phyloP scores from a whole-genome alignment of 2,888 invertebrate genomes.

The Diaphora mendica region DNA sequence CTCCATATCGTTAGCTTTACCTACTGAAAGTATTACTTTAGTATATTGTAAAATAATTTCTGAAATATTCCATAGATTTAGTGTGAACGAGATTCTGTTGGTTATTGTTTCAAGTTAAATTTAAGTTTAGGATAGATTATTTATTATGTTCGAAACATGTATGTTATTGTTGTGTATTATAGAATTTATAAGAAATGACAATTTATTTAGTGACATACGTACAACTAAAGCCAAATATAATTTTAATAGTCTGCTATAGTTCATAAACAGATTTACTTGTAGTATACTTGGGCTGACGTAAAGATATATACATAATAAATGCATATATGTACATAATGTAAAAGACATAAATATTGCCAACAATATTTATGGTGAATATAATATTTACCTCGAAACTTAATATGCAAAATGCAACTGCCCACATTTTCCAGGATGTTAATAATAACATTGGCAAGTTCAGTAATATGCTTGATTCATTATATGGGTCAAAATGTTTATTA shows the following conservation, averaged over 20 bases:
- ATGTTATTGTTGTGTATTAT: constrained; percentile 12
- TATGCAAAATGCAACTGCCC: background rate
- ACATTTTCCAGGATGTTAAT: background rate
- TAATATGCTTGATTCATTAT: background rate
- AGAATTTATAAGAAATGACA: background rate
- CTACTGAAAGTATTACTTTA: constrained; percentile 83
- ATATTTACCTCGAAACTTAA: background rate
- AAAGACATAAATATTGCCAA: background rate
- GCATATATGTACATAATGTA: background rate
- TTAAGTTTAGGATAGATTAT: constrained; percentile 24
- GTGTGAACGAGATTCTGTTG: constrained; percentile 64
- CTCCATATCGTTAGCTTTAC: constrained; percentile 86
- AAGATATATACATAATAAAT: constrained; percentile 18
- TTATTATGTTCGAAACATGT: constrained; percentile 25
- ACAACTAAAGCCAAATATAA: constrained; percentile 46
- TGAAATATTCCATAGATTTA: constrained; percentile 81
- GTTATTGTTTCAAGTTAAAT: constrained; percentile 50
- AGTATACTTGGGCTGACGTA: constrained; percentile 21
- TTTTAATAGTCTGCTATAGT: constrained; percentile 38
- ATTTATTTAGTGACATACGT: constrained; percentile 20
- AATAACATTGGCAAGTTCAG: background rate
- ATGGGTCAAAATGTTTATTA: background rate
- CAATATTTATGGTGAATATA: background rate
- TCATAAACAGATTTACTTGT: background rate
- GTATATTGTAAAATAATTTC: constrained; percentile 74